phyloP scores from a whole-genome alignment of 2,797 vertebrate species.

The Phylloscopus collybita region DNA sequence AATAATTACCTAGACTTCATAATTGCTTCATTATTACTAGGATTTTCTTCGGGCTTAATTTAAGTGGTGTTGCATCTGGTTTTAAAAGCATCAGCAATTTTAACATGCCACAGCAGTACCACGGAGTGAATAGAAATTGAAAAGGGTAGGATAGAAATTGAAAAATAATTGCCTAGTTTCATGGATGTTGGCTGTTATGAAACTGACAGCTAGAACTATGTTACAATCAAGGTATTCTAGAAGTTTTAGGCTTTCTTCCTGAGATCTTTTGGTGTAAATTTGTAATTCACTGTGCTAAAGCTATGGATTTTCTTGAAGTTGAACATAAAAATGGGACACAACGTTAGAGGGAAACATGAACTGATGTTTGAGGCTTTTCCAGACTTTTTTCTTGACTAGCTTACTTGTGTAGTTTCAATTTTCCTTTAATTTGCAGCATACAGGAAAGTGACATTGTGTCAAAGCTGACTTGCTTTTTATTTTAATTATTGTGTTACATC shows the following conservation, averaged over 20 bases:
- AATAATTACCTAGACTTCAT: not conserved
- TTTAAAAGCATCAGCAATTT: slow-evolving; percentile 17
- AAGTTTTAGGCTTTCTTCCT: not conserved
- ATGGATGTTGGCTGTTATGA: not conserved
- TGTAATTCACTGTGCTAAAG: not conserved
- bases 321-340: not conserved
- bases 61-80: not conserved
- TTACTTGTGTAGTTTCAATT: slow-evolving; percentile 1
- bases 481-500: slow-evolving; percentile 66
- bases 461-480: slow-evolving; percentile 44
- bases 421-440: slow-evolving; percentile 38
- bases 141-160: not conserved
- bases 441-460: slow-evolving; percentile 7
- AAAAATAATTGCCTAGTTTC: not conserved
- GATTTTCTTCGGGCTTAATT: not conserved
- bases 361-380: not conserved
- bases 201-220: not conserved
- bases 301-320: not conserved
- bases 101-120: not conserved
- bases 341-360: not conserved
- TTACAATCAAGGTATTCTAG: not conserved
- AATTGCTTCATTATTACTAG: not conserved
- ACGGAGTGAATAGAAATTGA: not conserved
- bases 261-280: not conserved
- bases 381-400: not conserved